These are phyloP conservation scores for Oreochromis spilurus DNA, from an alignment of 2,113 vertebrate species.

Conservation along the genomic window DNA sequence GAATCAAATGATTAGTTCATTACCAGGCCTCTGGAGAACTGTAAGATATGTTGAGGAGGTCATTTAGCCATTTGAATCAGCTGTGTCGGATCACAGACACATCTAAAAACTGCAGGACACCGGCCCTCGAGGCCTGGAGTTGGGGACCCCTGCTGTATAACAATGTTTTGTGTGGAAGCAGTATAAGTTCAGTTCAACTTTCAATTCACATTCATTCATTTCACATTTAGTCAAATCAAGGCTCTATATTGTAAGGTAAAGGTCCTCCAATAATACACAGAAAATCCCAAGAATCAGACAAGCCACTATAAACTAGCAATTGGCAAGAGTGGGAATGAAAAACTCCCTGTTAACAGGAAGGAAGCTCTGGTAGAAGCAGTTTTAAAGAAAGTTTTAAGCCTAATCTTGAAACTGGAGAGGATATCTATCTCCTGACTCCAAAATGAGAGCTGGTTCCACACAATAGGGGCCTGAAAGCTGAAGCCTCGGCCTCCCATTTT, in stretches of 20 bases:
- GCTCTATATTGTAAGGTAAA: not conserved
- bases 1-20: no score
- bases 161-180: not conserved
- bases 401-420: no score
- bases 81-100: no score
- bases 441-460: no score
- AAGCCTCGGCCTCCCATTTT: no score
- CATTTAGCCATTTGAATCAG: no score
- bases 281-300: not conserved
- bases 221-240: not conserved
- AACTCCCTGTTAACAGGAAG: not conserved
- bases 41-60: no score
- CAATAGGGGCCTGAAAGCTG: no score
- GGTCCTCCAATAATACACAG: not conserved
- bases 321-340: not conserved
- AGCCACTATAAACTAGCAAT: not conserved
- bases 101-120: no score
- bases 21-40: no score
- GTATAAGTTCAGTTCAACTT: not conserved
- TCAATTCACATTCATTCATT: not conserved
- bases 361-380: not conserved
- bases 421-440: no score
- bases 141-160: not conserved
- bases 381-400: not conserved
- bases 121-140: no score